A percentile compares a stretch with the other conserved stretches of the same genome.
These are phyloP conservation scores for Stenurella melanura DNA, from an alignment of 2,888 invertebrate genomes.

Conservation along the genomic window DNA sequence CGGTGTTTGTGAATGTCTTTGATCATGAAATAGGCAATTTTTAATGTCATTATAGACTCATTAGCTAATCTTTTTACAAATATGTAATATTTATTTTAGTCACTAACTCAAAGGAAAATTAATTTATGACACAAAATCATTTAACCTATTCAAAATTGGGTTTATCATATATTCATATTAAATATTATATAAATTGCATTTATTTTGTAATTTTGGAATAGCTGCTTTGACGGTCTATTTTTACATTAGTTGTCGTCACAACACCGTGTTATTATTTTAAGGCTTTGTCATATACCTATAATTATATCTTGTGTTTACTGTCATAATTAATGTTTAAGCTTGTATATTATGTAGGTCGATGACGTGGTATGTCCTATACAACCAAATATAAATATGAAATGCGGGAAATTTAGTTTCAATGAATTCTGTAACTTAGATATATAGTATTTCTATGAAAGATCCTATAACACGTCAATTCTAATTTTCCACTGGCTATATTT, in stretches of 20 bases:
- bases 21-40: neutral
- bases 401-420: no score
- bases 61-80: neutral
- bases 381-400: no score
- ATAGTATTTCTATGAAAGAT: no score
- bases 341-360: constrained; percentile 8
- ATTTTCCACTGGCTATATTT: no score
- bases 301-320: constrained; percentile 35
- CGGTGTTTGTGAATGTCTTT: neutral
- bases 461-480: no score
- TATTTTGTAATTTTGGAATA: neutral
- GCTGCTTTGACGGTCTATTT: constrained; percentile 3
- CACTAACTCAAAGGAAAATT: neutral
- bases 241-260: constrained; percentile 20
- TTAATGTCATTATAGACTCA: neutral
- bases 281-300: constrained; percentile 31
- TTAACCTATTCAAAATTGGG: neutral
- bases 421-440: no score
- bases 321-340: constrained; percentile 22
- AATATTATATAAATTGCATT: neutral
- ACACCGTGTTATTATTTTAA: neutral
- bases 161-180: neutral
- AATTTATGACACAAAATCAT: neutral
- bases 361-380: neutral
- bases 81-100: neutral